Evolutionary conservation across 2,113 vertebrate genomes (phyloP), one percentile per base, ranked within the genome.

Genomic region (Stercorarius parasiticus): DNA sequence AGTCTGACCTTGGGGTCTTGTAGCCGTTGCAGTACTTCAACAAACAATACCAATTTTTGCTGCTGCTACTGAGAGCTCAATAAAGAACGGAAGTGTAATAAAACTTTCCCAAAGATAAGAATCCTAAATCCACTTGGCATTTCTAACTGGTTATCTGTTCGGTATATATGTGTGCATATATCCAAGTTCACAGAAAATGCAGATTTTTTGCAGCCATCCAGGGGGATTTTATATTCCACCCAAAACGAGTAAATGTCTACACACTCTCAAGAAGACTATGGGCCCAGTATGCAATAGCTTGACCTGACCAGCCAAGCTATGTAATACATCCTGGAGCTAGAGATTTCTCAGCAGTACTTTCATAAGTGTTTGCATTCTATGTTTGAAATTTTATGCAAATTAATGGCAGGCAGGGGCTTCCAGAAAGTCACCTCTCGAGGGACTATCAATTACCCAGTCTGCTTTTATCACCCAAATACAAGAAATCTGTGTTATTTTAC

Each of bases 301-400:
- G 43, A 84, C 36, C 61, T 61, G 61, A 79, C 34, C 43, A 83
- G 56, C 13, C 43, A 86, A 71, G 47, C 38, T 78, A 30, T 6
- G 26, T 36, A 79, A 83, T n/a, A 74, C 6, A 67, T 38, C 29
- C 52, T 79, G 43, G 15, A 78, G 32, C 23, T 47, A 85, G 11
- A 91, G 49, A 45, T 45, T 92, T 34, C 40, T 72, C 79, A 82
- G 69, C 20, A 86, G 32, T 25, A 73, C 15, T 90, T 88, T 70
- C 8, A 3, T 50, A 96, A 66, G 13, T 47, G 22, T 61, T 84
- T 86, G 32, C 40, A 58, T 55, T 32, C 40, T 64, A 15, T 8
- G 49, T 69, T n/a, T 79, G n/a, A 91, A 92, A 91, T 78, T 72
- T 82, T 43, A 91, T 69, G 62, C 32, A 95, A 91, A 96, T 76